phyloP scores from a whole-genome alignment of 2,888 invertebrate genomes.

The Theretra japonica region DNA sequence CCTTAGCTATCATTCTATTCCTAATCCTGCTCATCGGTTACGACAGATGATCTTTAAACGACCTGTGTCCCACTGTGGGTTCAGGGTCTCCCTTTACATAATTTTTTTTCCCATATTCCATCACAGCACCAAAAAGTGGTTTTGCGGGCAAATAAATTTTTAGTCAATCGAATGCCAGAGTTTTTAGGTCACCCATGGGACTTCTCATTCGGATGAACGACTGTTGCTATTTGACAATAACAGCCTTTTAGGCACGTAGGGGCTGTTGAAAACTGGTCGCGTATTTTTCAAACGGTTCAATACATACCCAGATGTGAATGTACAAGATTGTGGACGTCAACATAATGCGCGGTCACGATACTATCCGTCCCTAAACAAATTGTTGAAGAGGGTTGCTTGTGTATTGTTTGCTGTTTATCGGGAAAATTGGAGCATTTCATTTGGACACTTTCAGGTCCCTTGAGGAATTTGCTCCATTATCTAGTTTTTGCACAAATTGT shows the following conservation, averaged over 20 bases:
- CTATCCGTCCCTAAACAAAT: background rate
- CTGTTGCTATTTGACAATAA: constrained; percentile 2
- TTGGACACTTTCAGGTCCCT: background rate
- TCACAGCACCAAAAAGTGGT: background rate
- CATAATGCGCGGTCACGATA: background rate
- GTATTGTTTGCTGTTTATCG: constrained; percentile 13
- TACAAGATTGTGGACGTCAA: background rate
- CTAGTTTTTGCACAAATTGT: too few relatives aligned
- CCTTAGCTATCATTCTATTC: too few relatives aligned
- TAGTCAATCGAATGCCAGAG: background rate
- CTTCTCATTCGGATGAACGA: background rate
- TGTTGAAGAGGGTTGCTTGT: background rate
- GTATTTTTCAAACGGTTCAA: background rate
- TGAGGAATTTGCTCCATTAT: background rate
- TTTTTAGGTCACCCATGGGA: background rate
- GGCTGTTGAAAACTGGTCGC: background rate
- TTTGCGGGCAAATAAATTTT: background rate
- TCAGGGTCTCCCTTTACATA: background rate
- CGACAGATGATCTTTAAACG: too few relatives aligned
- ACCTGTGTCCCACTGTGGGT: background rate
- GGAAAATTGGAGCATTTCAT: background rate
- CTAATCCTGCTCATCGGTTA: too few relatives aligned
- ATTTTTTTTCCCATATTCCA: background rate
- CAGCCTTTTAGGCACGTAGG: background rate
- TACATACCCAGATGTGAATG: background rate